Conservation (phyloP, 2,888 invertebrate genomes). For the Creontiades dilutus region DNA sequence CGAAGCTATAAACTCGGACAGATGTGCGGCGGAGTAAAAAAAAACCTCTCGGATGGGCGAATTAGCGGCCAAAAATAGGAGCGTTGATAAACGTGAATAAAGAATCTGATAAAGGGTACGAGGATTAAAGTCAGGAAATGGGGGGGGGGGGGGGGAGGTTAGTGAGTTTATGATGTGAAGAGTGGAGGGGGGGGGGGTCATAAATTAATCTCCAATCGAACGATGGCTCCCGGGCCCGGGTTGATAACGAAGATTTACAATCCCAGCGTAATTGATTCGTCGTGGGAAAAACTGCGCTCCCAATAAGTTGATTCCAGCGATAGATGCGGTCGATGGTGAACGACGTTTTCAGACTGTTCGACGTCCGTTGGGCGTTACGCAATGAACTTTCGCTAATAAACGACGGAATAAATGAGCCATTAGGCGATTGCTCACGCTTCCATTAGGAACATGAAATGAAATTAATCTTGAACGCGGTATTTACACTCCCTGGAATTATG, state of each 20-base stretch:
- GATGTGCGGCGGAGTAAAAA: not conserved
- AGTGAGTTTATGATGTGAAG: not conserved
- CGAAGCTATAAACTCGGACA: not conserved
- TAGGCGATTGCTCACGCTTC: not conserved
- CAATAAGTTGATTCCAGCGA: not conserved
- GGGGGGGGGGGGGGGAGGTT: not conserved
- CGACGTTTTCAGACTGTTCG: not conserved
- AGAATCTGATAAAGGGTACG: constrained; percentile 2
- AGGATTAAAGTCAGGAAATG: not conserved
- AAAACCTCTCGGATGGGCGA: not conserved
- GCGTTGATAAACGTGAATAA: not conserved
- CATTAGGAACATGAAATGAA: no score
- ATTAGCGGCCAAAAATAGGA: not conserved
- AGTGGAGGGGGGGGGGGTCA: not conserved
- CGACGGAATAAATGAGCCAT: not conserved
- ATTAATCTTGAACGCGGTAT: no score
- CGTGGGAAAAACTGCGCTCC: constrained; percentile 2
- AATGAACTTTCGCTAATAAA: not conserved
- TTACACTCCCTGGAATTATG: no score
- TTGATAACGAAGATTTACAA: constrained; percentile 30
- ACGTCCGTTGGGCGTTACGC: not conserved
- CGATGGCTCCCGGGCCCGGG: not conserved
- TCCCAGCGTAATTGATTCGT: constrained; percentile 36
- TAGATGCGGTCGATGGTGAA: not conserved
- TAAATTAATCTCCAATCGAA: constrained; percentile 24